Conservation (phyloP, 1,140 invertebrate species). For the Nylanderia fulva region DNA sequence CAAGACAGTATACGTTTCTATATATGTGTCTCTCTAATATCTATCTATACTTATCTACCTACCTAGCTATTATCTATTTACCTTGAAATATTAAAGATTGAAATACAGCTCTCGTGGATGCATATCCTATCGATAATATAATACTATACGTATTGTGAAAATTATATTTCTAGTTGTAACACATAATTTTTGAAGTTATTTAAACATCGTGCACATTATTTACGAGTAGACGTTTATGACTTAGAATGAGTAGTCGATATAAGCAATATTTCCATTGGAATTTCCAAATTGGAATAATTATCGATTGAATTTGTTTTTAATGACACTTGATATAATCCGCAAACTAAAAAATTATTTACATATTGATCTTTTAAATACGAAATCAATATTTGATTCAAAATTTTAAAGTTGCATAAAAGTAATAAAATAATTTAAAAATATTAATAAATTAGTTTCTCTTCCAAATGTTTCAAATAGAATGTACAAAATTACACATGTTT, state of each 20-base stretch:
- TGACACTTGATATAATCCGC: neutral
- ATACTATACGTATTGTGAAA: neutral
- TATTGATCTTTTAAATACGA: neutral
- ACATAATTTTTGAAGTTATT: neutral
- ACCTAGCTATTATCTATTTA: no score
- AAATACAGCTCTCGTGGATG: no score
- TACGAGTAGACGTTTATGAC: no score
- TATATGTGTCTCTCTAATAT: no score
- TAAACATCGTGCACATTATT: no score
- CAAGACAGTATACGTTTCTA: no score
- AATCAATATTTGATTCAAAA: neutral
- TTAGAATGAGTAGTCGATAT: neutral
- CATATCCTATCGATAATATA: no score
- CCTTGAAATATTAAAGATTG: no score
- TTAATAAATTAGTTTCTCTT: conserved; percentile 2
- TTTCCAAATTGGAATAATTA: no score
- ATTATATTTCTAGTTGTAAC: neutral
- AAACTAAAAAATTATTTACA: neutral
- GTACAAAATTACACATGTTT: no score
- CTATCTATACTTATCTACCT: no score
- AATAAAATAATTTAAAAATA: neutral
- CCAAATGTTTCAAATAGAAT: no score
- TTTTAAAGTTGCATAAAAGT: neutral
- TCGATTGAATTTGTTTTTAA: neutral
- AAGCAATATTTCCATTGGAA: neutral